Percentiles rank a stretch among this genome's conserved stretches.
Evolutionary conservation across 2,888 invertebrate genomes (phyloP).

Genomic region (Xestia c-nigrum): DNA sequence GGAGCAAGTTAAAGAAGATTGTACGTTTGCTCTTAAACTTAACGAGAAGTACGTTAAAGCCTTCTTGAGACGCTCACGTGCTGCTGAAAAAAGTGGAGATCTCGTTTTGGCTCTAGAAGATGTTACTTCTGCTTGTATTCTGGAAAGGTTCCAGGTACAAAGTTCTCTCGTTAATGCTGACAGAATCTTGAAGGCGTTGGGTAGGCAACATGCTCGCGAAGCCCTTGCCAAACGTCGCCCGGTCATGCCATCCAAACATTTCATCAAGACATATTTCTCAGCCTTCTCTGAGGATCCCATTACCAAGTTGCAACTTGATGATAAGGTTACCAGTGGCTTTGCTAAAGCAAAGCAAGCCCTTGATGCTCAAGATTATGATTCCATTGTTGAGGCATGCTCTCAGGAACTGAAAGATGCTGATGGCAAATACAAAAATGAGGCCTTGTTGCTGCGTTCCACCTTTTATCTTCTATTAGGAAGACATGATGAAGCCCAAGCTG

Average conservation of each 20-base stretch:
- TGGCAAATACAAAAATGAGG: constrained; percentile 92
- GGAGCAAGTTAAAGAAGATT: constrained; percentile 96
- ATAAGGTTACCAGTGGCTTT: constrained; percentile 91
- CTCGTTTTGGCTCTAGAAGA: constrained; percentile 96
- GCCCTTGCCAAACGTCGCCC: constrained; percentile 93
- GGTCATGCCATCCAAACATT: constrained; percentile 95
- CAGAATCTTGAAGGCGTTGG: constrained; percentile 95
- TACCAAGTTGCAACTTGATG: constrained; percentile 88
- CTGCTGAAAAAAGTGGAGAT: constrained; percentile 95
- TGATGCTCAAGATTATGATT: constrained; percentile 93
- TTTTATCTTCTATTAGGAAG: constrained; percentile 95
- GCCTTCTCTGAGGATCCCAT: constrained; percentile 97
- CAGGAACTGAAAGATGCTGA: constrained; percentile 93
- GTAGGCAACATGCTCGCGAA: constrained; percentile 94
- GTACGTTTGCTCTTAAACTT: constrained; percentile 95
- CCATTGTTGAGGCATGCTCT: constrained; percentile 94
- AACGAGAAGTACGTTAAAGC: constrained; percentile 97
- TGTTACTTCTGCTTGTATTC: constrained; percentile 97
- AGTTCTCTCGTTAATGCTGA: constrained; percentile 96
- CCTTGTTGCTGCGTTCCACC: constrained; percentile 95
- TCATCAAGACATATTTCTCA: constrained; percentile 96
- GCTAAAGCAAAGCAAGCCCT: constrained; percentile 93
- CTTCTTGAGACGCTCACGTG: constrained; percentile 95
- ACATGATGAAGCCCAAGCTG: constrained; percentile 93
- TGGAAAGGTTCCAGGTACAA: constrained; percentile 96